Conservation (phyloP, 2,797 vertebrate genomes). For the Urocyon cinereoargenteus region DNA sequence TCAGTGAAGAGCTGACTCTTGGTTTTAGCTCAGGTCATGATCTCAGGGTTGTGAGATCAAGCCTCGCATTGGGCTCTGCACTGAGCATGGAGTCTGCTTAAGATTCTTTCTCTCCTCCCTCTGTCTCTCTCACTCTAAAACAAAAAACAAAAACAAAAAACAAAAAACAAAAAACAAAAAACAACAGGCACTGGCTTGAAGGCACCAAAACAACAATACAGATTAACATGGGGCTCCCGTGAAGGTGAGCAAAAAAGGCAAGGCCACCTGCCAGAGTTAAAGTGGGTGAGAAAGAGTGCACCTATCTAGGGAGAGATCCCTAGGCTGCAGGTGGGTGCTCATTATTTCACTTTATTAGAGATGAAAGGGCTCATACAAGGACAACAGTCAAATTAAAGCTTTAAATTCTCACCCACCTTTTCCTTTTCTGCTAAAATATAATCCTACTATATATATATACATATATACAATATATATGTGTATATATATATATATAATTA, state of each 20-base stretch:
- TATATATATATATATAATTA: too few relatives aligned
- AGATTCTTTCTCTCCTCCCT: background rate
- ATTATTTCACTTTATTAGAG: background rate
- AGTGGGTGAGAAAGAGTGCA: background rate
- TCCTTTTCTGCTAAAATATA: slow-evolving; percentile 22
- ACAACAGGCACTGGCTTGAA: background rate
- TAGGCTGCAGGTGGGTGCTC: background rate
- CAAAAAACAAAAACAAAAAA: background rate
- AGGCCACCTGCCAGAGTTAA: background rate
- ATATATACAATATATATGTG: too few relatives aligned
- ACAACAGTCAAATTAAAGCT: background rate
- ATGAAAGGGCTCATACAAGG: background rate
- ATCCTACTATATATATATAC: background rate
- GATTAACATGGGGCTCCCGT: background rate
- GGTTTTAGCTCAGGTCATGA: background rate
- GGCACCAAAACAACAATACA: background rate
- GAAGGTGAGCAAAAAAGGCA: background rate
- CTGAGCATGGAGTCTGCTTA: background rate
- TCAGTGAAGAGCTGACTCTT: background rate
- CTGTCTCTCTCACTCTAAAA: background rate
- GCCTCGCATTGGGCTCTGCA: background rate
- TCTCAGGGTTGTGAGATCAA: background rate
- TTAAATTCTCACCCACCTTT: slow-evolving; percentile 22
- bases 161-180: background rate
- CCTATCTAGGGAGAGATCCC: background rate